Conservation (phyloP, 2,797 vertebrate genomes). For the Zenarchopterus dispar region DNA sequence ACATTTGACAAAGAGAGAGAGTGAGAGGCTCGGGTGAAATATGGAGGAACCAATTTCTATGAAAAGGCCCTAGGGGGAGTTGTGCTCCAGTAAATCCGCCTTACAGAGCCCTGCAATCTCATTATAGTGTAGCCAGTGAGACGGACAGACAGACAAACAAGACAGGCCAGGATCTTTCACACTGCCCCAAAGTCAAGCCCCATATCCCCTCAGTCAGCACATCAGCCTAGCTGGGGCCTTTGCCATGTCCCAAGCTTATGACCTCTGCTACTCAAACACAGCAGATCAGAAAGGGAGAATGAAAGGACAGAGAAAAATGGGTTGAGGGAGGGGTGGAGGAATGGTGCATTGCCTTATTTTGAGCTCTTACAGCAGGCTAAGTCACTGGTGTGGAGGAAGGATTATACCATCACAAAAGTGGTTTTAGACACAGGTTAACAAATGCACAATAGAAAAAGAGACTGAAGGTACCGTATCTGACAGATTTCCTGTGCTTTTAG, state of each 20-base stretch:
- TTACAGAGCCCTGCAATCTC: constrained; percentile 81
- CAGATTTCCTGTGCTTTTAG: constrained; percentile 28
- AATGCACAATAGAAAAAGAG: constrained; percentile 48
- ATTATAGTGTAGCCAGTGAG: constrained; percentile 82
- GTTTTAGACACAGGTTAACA: constrained; percentile 55
- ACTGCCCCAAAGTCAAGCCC: constrained; percentile 77
- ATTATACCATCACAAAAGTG: constrained; percentile 60
- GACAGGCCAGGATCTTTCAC: constrained; percentile 75
- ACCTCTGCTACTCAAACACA: constrained; percentile 68
- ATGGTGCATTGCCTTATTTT: constrained; percentile 62
- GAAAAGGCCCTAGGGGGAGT: constrained; percentile 85
- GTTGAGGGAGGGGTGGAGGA: constrained; percentile 40
- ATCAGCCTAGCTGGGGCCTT: constrained; percentile 58
- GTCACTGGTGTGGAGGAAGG: constrained; percentile 58
- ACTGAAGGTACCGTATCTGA: constrained; percentile 32
- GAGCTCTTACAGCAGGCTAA: constrained; percentile 46
- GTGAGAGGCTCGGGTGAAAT: constrained; percentile 63
- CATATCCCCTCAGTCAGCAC: constrained; percentile 76
- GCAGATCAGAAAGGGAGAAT: constrained; percentile 52
- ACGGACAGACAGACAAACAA: constrained; percentile 77
- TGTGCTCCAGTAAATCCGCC: constrained; percentile 86
- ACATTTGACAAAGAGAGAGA: constrained; percentile 46
- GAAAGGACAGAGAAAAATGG: constrained; percentile 48
- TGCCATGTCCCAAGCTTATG: constrained; percentile 66
- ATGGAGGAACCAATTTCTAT: constrained; percentile 82